Evolutionary conservation across 2,113 vertebrate genomes (phyloP), one percentile per base, ranked within the genome.

Genomic region (Oreochromis niloticus): DNA sequence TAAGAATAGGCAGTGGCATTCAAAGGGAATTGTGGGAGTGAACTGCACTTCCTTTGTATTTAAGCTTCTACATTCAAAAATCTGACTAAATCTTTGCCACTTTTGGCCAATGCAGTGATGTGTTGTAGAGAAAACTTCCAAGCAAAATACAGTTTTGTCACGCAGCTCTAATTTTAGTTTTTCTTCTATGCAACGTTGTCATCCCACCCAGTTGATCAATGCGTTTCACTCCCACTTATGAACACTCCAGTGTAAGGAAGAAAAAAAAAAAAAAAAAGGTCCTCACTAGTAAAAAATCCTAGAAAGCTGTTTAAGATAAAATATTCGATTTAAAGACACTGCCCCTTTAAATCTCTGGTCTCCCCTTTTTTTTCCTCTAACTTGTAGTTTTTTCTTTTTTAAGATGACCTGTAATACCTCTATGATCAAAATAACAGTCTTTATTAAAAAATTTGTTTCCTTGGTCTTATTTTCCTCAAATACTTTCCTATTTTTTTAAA

Each of bases 401-500:
- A 46, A 81, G 4, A 56, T 59, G 79, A 90, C 90, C 89, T 88
- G 50, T 54, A 59, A 80, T 19, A 78, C 88, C 91, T 95, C 94
- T 95, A 95, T 91, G 94, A 95, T 96, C 94, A 95, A 96, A 96
- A 94, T 95, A 93, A 94, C 91, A 83, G 30, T 68, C 61, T 32
- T 6, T 39, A 63, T 52, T 52, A 16, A 73, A 73, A 52, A 73
- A 52, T 36, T 36, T 1, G 22, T 36, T 50, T 68, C 46, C 41
- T 30, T 71, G 14, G 22, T 73, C 68, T 73, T 73, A 17, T 22
- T 39, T 71, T 63, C 24, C 11, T 68, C 30, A 61, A 66, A n/a
- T 14, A 80, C 68, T 71, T 83, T 78, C 17, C 8, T 80, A 2
- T 63, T 63, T 43, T 56, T 86, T 85, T 86, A 30, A 56, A 80